These are phyloP conservation scores for Mimumesa dahlbomi DNA, from an alignment of 2,888 invertebrate species.

Conservation along the genomic window DNA sequence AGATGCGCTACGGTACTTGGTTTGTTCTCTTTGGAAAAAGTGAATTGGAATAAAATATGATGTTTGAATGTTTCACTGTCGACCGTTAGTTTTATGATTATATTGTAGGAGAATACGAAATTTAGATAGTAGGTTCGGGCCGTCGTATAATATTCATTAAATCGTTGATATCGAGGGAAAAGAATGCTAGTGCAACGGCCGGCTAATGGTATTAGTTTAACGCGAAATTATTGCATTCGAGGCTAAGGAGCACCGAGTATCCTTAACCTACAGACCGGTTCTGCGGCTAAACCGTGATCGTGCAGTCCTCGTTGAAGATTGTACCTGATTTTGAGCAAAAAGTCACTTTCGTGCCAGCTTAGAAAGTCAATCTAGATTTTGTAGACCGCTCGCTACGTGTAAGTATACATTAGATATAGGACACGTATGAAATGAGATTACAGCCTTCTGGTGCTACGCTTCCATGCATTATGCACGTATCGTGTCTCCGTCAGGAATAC, in stretches of 20 bases:
- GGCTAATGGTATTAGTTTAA: slow-evolving; percentile 43
- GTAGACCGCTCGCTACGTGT: slow-evolving; percentile 47
- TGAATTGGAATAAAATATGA: no score
- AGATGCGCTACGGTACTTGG: no score
- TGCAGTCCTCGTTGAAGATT: slow-evolving; percentile 58
- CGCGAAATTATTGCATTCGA: slow-evolving; percentile 52
- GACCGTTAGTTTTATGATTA: no score
- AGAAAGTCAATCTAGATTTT: slow-evolving; percentile 68
- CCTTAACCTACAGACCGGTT: slow-evolving; percentile 79
- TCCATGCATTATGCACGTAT: slow-evolving; percentile 25
- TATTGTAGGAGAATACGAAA: no score
- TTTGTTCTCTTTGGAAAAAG: no score
- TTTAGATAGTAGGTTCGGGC: no score
- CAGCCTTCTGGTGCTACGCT: slow-evolving; percentile 43
- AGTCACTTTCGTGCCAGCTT: slow-evolving; percentile 64
- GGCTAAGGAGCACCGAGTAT: slow-evolving; percentile 62
- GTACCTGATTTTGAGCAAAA: slow-evolving; percentile 60
- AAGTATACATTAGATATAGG: slow-evolving; percentile 40
- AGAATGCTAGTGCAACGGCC: slow-evolving; percentile 9
- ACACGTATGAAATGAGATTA: slow-evolving; percentile 46
- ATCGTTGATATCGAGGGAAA: neutral
- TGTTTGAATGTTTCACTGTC: no score
- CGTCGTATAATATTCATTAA: neutral
- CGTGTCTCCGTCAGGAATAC: slow-evolving; percentile 22
- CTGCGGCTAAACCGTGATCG: slow-evolving; percentile 66